phyloP scores from a whole-genome alignment of 2,797 vertebrate genomes.

The Agapornis canus region DNA sequence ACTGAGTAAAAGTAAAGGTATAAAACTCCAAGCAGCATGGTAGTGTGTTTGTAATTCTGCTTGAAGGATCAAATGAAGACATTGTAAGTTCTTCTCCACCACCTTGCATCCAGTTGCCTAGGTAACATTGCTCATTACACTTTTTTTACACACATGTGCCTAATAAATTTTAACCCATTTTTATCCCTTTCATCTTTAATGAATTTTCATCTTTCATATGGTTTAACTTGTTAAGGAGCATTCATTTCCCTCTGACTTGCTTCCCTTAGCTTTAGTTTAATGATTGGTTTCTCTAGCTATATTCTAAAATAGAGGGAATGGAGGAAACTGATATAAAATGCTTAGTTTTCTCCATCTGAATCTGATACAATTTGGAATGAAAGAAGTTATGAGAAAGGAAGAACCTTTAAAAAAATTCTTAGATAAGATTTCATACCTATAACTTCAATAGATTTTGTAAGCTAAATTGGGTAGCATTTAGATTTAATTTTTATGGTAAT shows the following conservation, averaged over 20 bases:
- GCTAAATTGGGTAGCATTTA: not conserved
- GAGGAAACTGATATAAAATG: not conserved
- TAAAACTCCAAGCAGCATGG: not conserved
- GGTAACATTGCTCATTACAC: not conserved
- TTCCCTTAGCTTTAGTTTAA: not conserved
- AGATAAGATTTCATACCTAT: not conserved
- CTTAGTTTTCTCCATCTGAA: not conserved
- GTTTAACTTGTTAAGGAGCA: not conserved
- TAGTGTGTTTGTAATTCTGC: not conserved
- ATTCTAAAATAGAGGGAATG: not conserved
- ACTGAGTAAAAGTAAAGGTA: not conserved
- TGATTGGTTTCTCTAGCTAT: not conserved
- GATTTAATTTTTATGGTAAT: conserved; percentile 11
- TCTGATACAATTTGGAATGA: not conserved
- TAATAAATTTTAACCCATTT: not conserved
- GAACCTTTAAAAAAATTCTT: not conserved
- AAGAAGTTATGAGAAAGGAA: not conserved
- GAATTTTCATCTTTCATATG: not conserved
- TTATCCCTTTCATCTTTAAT: not conserved
- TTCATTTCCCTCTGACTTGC: not conserved
- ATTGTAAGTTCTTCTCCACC: not conserved
- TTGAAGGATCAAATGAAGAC: not conserved
- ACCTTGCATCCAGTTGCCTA: not conserved
- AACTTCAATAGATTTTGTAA: not conserved
- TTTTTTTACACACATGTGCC: not conserved